phyloP scores from a whole-genome alignment of 2,113 vertebrate species.

The Sterrhoptilus dennistouni region DNA sequence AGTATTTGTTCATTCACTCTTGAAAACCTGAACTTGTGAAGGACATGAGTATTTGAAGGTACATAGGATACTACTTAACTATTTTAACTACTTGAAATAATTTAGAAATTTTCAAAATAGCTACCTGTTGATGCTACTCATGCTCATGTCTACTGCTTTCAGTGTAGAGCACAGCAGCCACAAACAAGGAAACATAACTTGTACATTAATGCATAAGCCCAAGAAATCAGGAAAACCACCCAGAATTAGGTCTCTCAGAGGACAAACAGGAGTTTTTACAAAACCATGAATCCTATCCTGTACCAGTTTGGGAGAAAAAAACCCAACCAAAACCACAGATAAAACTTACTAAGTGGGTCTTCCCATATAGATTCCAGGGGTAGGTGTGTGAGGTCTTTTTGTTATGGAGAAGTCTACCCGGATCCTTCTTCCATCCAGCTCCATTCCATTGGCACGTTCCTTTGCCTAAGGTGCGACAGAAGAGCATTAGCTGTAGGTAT shows the following conservation, averaged over 20 bases:
- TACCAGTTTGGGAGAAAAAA: not conserved
- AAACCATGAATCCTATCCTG: not conserved
- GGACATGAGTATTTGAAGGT: not conserved
- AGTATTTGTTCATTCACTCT: not conserved
- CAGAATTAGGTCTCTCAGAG: not conserved
- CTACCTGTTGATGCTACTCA: not conserved
- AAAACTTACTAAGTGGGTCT: conserved; percentile 90
- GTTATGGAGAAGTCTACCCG: conserved; percentile 96
- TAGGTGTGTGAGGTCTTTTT: conserved; percentile 93
- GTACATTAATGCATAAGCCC: not conserved
- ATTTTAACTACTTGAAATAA: not conserved
- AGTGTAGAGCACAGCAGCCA: not conserved
- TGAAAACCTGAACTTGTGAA: not conserved
- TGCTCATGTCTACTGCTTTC: not conserved
- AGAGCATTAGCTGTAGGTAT: not conserved
- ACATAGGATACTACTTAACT: too few relatives aligned
- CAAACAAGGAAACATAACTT: not conserved
- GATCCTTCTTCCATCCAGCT: conserved; percentile 93
- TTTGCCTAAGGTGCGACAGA: conserved; percentile 79
- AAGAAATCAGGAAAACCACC: not conserved
- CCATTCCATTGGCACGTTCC: conserved; percentile 96
- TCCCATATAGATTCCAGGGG: conserved; percentile 97
- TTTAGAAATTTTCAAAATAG: not conserved
- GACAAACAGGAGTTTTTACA: not conserved
- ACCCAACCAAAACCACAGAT: not conserved